These are phyloP conservation scores for Pelodytes ibericus DNA, from an alignment of 2,797 vertebrate species.

Conservation along the genomic window DNA sequence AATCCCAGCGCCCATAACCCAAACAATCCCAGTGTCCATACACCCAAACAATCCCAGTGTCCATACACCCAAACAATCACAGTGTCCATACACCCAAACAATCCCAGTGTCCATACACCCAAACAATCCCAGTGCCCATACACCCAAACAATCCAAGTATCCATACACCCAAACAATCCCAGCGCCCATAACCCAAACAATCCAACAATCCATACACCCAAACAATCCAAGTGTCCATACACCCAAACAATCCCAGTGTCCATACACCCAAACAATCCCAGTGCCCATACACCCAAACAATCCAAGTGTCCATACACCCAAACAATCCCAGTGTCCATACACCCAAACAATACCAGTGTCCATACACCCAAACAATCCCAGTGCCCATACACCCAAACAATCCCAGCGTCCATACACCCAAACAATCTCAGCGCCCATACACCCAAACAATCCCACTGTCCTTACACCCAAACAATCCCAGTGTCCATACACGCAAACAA, in stretches of 20 bases:
- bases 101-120: neutral
- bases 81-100: neutral
- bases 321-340: too few species aligned
- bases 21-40: neutral
- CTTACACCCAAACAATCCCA: neutral
- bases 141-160: neutral
- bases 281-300: neutral
- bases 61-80: neutral
- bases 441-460: neutral
- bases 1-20: neutral
- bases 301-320: neutral
- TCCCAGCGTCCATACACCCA: neutral
- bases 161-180: neutral
- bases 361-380: neutral
- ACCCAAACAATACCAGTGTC: neutral
- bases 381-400: neutral
- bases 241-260: too few species aligned
- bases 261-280: neutral
- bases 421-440: neutral
- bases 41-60: too few species aligned
- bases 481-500: neutral
- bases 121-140: neutral
- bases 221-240: neutral
- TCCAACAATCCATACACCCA: neutral
- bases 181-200: too few species aligned